Conservation (phyloP, 2,888 invertebrate genomes). For the Ennomos erosarius region DNA sequence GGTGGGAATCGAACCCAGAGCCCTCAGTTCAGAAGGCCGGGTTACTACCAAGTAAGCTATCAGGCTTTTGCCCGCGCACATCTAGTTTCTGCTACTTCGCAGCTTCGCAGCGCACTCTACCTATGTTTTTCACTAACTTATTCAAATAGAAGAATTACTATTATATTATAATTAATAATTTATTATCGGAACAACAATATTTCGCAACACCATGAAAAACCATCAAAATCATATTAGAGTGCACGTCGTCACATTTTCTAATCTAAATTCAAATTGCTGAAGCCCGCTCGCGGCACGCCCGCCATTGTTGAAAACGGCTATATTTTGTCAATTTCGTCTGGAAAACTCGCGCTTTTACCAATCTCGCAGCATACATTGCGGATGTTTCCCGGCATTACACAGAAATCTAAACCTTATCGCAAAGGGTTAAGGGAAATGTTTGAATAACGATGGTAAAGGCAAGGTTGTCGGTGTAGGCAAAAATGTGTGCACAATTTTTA, state of each 20-base stretch:
- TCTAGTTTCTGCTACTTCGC: too few relatives aligned
- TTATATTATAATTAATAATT: too few relatives aligned
- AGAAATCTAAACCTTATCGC: constrained; percentile 36
- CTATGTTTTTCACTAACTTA: too few relatives aligned
- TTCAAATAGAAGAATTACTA: too few relatives aligned
- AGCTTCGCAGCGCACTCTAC: too few relatives aligned
- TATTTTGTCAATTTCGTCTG: constrained; percentile 82
- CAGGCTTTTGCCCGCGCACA: too few relatives aligned
- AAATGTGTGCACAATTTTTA: constrained; percentile 59
- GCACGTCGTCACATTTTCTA: constrained; percentile 81
- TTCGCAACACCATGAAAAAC: constrained; percentile 61
- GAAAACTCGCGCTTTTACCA: constrained; percentile 67
- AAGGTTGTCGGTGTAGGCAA: constrained; percentile 44
- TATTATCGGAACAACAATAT: constrained; percentile 4
- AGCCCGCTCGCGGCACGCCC: constrained; percentile 60
- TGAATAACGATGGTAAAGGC: constrained; percentile 17
- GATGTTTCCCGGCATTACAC: constrained; percentile 1
- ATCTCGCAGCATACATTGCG: constrained; percentile 60
- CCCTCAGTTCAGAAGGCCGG: too few relatives aligned
- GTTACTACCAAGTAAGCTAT: too few relatives aligned
- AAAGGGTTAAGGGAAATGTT: constrained; percentile 10
- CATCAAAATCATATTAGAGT: constrained; percentile 74
- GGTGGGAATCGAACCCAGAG: too few relatives aligned
- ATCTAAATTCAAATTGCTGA: constrained; percentile 84
- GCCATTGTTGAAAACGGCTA: constrained; percentile 76